Evolutionary conservation across 1,140 invertebrate genomes (phyloP).

Genomic region (Bombus ignitus): DNA sequence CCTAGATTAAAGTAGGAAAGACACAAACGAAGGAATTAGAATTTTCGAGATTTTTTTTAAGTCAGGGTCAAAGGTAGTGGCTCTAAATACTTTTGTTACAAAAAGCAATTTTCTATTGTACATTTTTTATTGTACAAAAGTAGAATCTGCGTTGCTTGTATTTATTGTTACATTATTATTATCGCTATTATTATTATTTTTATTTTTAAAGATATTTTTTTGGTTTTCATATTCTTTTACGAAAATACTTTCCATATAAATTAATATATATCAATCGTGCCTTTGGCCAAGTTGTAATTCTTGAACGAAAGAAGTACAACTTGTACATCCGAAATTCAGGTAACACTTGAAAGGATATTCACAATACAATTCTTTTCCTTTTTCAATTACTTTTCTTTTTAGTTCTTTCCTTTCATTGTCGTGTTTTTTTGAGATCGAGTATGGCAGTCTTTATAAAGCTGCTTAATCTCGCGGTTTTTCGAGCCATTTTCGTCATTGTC

Average conservation of each 20-base stretch:
- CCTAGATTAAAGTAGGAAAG: constrained; percentile 49
- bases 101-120: constrained; percentile 64
- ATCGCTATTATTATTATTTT: constrained; percentile 66
- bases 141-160: constrained; percentile 67
- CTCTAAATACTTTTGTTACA: constrained; percentile 62
- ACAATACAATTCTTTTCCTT: constrained; percentile 35
- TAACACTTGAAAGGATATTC: constrained; percentile 43
- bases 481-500: constrained; percentile 23
- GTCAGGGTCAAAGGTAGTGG: constrained; percentile 50
- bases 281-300: constrained; percentile 74
- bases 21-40: constrained; percentile 31
- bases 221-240: constrained; percentile 48
- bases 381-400: constrained; percentile 35
- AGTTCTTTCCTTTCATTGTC: constrained; percentile 21
- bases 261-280: constrained; percentile 75
- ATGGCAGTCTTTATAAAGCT: constrained; percentile 6
- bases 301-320: constrained; percentile 56
- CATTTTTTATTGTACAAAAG: constrained; percentile 67
- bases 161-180: constrained; percentile 67
- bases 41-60: constrained; percentile 34
- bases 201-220: constrained; percentile 43
- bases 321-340: constrained; percentile 61
- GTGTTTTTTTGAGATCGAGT: not conserved
- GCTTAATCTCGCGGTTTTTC: not conserved
- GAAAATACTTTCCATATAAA: constrained; percentile 66